Evolutionary conservation across 2,113 vertebrate genomes (phyloP), one percentile per base, ranked within the genome.

Genomic region (Ia io): DNA sequence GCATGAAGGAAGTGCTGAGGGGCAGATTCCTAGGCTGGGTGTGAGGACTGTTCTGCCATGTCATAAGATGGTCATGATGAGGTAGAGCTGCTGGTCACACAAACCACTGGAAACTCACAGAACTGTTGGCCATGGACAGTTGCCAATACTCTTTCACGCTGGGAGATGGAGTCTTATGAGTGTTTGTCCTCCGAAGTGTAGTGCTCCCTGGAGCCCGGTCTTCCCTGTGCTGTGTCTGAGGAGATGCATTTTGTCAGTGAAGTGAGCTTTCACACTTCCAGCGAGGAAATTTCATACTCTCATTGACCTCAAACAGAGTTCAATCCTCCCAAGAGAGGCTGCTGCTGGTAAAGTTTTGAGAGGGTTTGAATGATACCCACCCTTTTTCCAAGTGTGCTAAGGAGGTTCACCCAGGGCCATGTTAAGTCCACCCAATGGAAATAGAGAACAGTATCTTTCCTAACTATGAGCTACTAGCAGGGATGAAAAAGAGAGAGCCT

Each of bases 291-390:
- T 61, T 90, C 84, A 93, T 89, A 44, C 82, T 79, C 47, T 91
- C 44, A 44, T 88, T 86, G 84, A 96, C 88, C 91, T 80, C 65
- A 77, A 83, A 84, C 86, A 44, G 82, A 78, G 82, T 59, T 96
- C 92, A 87, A 42, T 80, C 77, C 71, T 96, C 97, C 76, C 49
- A 73, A 90, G 88, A 85, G 89, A 97, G 87, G 35, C 74, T 82
- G 65, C 82, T 88, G 69, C 18, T 93, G 44, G 83, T 76, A 83
- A 96, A 82, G 59, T 83, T 80, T 70, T 96, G 79, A 94, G 93
- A 63, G 47, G 12, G 30, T n/a, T 89, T 56, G 47, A 70, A 77
- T 88, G 91, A 96, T 90, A 74, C 14, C 20, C 1, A 11, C 51
- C 76, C 74, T 44, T 91, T 86, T 90, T 63, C 83, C 63, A 97